Conservation (phyloP, 1,140 invertebrate species). For the Heterodera carotae region DNA sequence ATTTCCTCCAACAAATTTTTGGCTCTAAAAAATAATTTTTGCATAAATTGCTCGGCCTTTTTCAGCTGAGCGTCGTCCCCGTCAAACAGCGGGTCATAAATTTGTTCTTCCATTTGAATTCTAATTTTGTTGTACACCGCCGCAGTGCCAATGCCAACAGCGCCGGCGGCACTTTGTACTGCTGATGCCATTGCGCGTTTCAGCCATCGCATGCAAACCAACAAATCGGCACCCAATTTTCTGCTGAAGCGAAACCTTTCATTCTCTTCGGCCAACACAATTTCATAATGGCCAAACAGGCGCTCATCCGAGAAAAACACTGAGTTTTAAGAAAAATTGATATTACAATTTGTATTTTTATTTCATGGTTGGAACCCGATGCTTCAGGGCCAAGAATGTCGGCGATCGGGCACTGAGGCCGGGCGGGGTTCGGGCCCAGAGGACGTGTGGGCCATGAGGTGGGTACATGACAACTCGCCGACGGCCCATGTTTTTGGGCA, state of each 20-base stretch:
- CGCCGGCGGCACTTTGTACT: no score
- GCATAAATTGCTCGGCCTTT: not conserved
- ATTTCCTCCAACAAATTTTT: constrained; percentile 1
- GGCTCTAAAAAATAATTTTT: not conserved
- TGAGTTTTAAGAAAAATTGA: not conserved
- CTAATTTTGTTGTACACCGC: not conserved
- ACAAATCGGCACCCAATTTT: not conserved
- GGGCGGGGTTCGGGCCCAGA: no score
- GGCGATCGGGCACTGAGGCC: no score
- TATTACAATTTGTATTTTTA: constrained; percentile 15
- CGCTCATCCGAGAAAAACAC: not conserved
- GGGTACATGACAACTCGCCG: no score
- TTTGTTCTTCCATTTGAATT: constrained; percentile 10
- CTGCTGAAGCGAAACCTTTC: not conserved
- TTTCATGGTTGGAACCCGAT: no score
- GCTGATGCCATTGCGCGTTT: not conserved
- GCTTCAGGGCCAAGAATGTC: no score
- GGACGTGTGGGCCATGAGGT: no score
- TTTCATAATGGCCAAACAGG: not conserved
- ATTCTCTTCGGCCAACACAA: not conserved
- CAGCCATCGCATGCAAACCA: not conserved
- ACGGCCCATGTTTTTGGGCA: no score
- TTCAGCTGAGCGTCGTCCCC: not conserved
- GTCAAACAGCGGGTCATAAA: constrained; percentile 1
- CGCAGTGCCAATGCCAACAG: not conserved